Base-by-base conservation (phyloP, 2,797 vertebrate species). In the Dromococcyx pavoninus region DNA sequence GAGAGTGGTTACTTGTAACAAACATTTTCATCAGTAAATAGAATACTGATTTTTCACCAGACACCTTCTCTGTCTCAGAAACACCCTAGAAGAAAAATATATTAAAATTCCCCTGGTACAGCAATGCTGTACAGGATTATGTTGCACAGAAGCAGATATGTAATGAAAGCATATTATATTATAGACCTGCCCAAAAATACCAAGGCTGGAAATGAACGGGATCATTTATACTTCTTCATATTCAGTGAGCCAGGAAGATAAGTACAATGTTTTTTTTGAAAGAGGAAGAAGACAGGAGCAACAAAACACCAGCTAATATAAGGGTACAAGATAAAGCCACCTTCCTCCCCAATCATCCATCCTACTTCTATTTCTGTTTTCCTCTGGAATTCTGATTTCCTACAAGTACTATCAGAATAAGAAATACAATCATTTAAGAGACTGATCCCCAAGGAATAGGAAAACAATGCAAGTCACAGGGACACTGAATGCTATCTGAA, bases 1-100 rank as follows among this genome's bases (percentile, higher is more conserved):
- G 98, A 79, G 92, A 91, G 66, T 97, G 98, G 84, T 94, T 97
- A 97, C 98, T 98, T 89, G 98, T 98, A 72, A 98, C 98, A 96
- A 99, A 99, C 99, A 99, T 99, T 98, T 99, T 99, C 96, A 99
- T 98, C 69, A 99, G 96, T 80, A 99, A 97, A 94, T 99, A 99
- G 92, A 99, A 98, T 5, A 99, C 99, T 0, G 99, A 99, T 93
- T 98, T 99, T 90, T 99, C 98, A 43, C 97, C 98, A 85, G 97
- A 94, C 3, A 94, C 53, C 6, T 98, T 97, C 27, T 98, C 98
- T n/a, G 96, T 53, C 62, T 98, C 98, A 17, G 96, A 93, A 48
- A 97, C 64, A 80, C 99, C 98, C 99, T 99, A 67, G 41, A 91
- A 83, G 74, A 84, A 79, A 91, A 82, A 73, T 8, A 24, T 2